A percentile compares a stretch with the other conserved stretches of the same genome.
Evolutionary conservation across 2,797 vertebrate genomes (phyloP).

Genomic region (Oophaga sylvatica): DNA sequence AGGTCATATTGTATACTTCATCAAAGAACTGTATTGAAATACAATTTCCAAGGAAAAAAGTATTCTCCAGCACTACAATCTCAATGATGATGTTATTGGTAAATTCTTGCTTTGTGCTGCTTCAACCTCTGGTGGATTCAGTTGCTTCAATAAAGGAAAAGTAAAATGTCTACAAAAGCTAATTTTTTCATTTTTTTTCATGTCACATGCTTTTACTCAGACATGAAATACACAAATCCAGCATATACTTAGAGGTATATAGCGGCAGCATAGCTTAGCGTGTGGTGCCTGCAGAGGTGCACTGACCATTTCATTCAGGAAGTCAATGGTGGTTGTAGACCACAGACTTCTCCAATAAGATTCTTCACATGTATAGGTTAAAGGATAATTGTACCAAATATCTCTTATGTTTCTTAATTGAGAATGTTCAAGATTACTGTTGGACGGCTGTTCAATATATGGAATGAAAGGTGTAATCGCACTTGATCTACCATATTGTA

Average conservation of each 20-base stretch:
- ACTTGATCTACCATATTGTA: too few relatives aligned
- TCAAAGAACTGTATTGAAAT: constrained; percentile 19
- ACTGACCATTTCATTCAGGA: not conserved
- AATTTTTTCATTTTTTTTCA: not conserved
- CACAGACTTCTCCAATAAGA: not conserved
- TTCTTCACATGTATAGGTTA: not conserved
- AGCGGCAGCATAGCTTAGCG: not conserved
- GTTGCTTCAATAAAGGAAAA: not conserved
- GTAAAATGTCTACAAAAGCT: not conserved
- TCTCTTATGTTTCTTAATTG: not conserved
- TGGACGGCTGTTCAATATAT: too few relatives aligned
- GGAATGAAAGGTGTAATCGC: too few relatives aligned
- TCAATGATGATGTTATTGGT: not conserved
- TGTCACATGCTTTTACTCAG: not conserved
- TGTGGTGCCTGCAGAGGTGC: not conserved
- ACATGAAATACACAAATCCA: not conserved
- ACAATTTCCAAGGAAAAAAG: constrained; percentile 2
- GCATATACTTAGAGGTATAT: not conserved
- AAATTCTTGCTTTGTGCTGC: not conserved
- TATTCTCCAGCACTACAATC: not conserved
- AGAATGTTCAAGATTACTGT: not conserved
- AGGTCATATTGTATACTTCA: not conserved
- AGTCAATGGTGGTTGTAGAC: not conserved
- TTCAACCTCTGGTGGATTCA: constrained; percentile 1
- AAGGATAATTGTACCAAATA: not conserved